Base-by-base conservation (phyloP, 2,888 invertebrate genomes). In the Noctuana brunneofusca region DNA sequence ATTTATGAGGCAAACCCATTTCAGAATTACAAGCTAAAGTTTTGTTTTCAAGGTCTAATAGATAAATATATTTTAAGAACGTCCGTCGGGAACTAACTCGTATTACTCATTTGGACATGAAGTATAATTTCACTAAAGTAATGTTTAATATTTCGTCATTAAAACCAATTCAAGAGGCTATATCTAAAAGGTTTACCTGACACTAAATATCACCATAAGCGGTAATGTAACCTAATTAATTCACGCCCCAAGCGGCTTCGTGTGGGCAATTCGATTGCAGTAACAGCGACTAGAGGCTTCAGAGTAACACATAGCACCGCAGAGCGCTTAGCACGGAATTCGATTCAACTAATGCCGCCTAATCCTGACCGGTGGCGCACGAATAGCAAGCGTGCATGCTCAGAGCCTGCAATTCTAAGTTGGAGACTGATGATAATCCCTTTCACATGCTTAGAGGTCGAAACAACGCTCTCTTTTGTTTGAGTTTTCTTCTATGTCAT, bases 291-390 rank as follows among this genome's bases (percentile, higher is more conserved):
- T 69, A 64, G 66, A 68, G 70, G 75, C 73, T 72, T 70, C 59
- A 71, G 74, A 73, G 81, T 82, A 84, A 87, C 83, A 81, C 85
- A 88, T 85, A 78, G 84, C 76, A 73, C 84, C 75, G 86, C 86
- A 88, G 74, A 85, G 83, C 81, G 88, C 87, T 89, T 87, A 89
- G 84, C 78, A 83, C 80, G 79, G 84, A 87, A 89, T 89, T 87
- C 89, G 87, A 90, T 90, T 88, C 87, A 84, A 84, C 83, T 91
- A 90, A 89, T 89, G 76, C 89, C 76, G 73, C 77, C 84, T 89
- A 90, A 89, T 89, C 89, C 90, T 79, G 80, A 73, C 81, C 80
- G 75, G 83, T 78, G 76, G 82, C 79, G 77, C 82, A 75, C 84
- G 86, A 86, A 89, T 84, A 81, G 88, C 78, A 78, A 72, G 80